Evolutionary conservation across 2,797 vertebrate genomes (phyloP).

Genomic region (Halcyon smyrnensis): DNA sequence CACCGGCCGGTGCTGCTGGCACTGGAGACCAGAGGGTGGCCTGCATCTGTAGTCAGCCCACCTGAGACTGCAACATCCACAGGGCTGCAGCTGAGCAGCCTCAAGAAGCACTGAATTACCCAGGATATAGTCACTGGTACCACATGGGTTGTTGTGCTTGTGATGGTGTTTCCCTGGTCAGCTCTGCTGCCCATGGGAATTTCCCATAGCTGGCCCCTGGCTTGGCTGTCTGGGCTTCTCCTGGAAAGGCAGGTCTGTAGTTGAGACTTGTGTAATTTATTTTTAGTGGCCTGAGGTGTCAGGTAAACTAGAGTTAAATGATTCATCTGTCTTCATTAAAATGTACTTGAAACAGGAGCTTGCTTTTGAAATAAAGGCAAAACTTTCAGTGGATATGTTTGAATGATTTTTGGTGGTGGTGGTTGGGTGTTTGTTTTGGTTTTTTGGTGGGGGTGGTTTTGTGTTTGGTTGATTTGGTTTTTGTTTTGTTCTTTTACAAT

Average conservation of each 20-base stretch:
- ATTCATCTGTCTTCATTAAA: background rate
- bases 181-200: background rate
- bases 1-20: background rate
- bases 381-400: background rate
- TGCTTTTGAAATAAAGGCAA: background rate
- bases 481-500: background rate
- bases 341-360: background rate
- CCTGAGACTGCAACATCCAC: background rate
- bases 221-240: background rate
- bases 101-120: background rate
- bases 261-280: background rate
- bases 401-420: background rate
- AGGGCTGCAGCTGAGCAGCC: background rate
- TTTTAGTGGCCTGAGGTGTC: background rate
- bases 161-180: background rate
- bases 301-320: slow-evolving; percentile 20
- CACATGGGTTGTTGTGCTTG: background rate
- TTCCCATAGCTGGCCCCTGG: background rate
- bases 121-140: background rate
- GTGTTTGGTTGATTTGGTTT: background rate
- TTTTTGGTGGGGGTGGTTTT: background rate
- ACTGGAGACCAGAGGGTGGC: background rate
- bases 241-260: background rate
- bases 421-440: too few relatives aligned
- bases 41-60: background rate